Base-by-base conservation (phyloP, 2,797 vertebrate genomes). In the Gymnothorax javanicus region DNA sequence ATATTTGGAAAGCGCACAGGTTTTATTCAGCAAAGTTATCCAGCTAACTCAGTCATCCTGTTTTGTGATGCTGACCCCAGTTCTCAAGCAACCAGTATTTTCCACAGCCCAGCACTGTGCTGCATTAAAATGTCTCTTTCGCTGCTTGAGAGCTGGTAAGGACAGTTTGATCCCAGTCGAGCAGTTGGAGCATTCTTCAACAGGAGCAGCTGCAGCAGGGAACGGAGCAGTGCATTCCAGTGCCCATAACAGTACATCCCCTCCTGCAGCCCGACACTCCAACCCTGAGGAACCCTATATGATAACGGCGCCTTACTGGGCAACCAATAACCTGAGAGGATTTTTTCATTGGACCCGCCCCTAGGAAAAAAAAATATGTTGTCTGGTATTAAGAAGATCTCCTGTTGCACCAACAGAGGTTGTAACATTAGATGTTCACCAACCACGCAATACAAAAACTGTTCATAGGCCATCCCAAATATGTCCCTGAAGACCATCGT, bases 111-210 rank as follows among this genome's bases (percentile, higher is more conserved):
- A 27, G 27, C 71, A 23, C 23, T 69, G 58, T 17, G 50, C 54
- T 6, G 81, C 54, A 81, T 62, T 15, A 43, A 64, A 84, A 75
- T 11, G 83, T 87, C 58, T 83, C 82, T 85, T 17, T 43, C 2
- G 64, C 23, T 50, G 62, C 54, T 83, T 71, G 27, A 85, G 67
- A 73, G 77, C 87, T 71, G n/a, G 17, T 79, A 85, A 85, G 82
- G 73, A 84, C 75, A 69, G 87, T 15, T 5, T 85, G 82, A 87
- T 87, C 82, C 81, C 56, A 9, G 71, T 43, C 54, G 84, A 82
- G 73, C 86, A 83, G 81, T 75, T 43, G 43, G 27, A 33, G 59
- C 73, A 85, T 52, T 13, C 84, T 69, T 54, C 64, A 23, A 75
- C 60, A 7, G 25, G 33, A 62, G 56, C 82, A 57, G 85, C 75